phyloP scores from a whole-genome alignment of 2,888 invertebrate species.

The Lithophane socia region DNA sequence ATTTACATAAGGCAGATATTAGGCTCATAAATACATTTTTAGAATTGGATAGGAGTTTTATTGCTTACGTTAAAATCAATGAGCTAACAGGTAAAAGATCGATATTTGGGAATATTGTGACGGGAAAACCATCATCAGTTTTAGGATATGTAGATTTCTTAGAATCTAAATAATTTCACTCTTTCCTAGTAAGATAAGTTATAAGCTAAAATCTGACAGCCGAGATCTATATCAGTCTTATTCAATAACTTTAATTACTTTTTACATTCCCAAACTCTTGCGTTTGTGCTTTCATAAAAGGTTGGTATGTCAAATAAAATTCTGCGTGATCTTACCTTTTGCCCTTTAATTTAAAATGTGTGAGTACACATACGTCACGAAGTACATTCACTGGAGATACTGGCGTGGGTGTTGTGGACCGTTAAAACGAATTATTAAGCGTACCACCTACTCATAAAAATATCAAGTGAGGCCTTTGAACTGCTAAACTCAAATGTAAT shows the following conservation, averaged over 20 bases:
- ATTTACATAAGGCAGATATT: slow-evolving; percentile 15
- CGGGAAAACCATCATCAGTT: neutral
- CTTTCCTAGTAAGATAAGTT: neutral
- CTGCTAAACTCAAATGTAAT: neutral
- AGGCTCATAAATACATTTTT: slow-evolving; percentile 1
- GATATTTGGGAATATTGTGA: neutral
- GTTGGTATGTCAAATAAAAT: slow-evolving; percentile 37
- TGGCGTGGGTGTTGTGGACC: slow-evolving; percentile 52
- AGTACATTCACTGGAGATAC: slow-evolving; percentile 56
- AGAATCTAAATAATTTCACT: neutral
- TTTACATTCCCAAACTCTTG: neutral
- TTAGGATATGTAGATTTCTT: neutral
- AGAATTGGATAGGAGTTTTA: neutral
- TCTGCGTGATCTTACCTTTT: slow-evolving; percentile 31
- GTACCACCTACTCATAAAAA: slow-evolving; percentile 10
- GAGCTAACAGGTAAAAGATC: neutral
- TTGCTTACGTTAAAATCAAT: neutral
- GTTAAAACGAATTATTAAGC: slow-evolving; percentile 64
- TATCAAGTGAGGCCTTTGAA: slow-evolving; percentile 17
- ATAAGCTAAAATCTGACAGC: neutral
- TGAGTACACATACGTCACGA: slow-evolving; percentile 34
- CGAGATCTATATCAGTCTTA: neutral
- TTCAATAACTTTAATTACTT: slow-evolving; percentile 11
- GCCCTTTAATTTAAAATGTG: slow-evolving; percentile 39
- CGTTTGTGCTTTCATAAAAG: slow-evolving; percentile 31